Base-by-base conservation (phyloP, 1,140 invertebrate genomes). In the Phthorimaea operculella region DNA sequence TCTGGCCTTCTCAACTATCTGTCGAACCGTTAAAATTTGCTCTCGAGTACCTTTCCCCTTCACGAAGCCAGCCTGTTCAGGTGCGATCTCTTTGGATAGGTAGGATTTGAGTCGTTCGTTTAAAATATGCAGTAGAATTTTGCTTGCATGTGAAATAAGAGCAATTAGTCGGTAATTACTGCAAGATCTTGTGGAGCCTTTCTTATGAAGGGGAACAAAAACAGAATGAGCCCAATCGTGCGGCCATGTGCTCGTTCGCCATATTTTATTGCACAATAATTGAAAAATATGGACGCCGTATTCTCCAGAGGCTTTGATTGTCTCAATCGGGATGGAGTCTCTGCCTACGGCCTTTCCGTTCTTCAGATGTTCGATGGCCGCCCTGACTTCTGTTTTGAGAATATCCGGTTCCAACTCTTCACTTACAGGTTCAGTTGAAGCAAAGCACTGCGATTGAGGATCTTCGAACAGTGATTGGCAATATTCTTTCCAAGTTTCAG, bases 401-500 rank as follows among this genome's bases (percentile, higher is more conserved):
- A 68, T 64, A 14, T 52, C 34, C 42, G 66, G 60, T 18, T 68
- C 62, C 17, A 48, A 52, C 10, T 62, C 56, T 55, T 62, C 51
- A 5, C 55, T 48, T 8, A 12, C 17, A 21, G 62, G 58, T 18
- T 57, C 52, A 4, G 58, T 64, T 48, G 55, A n/a, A 8, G 11
- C 4, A 44, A 47, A 64, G 12, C 34, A 44, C 4, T 58, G 51
- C 10, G 63, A 53, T 2, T 56, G 48, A 42, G 60, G 57, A 39
- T 68, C 60, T 33, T 44, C n/a, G 54, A 63, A 63, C n/a, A 68
- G 21, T 28, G 60, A 59, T 21, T 62, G 60, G 33, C 63, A 63
- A 36, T 68, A 65, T 11, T 57, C 15, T 42, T 47, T 60, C 63
- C 58, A 63, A 2, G 28, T 45, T 21, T 68, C 60, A 9, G 59